These are phyloP conservation scores for Zosterops borbonicus DNA, from an alignment of 2,113 vertebrate genomes.

Conservation along the genomic window DNA sequence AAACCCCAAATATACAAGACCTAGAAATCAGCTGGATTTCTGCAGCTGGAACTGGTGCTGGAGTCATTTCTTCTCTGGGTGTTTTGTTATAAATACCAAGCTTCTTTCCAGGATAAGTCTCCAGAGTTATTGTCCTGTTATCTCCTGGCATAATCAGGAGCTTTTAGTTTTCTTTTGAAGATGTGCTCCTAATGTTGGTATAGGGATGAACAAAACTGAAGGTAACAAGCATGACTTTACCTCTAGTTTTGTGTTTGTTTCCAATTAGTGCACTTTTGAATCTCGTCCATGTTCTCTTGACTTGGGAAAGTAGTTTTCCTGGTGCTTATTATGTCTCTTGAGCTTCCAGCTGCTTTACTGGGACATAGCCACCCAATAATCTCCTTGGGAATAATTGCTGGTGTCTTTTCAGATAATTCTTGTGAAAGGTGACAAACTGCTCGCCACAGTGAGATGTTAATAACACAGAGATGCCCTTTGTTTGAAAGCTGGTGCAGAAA, in stretches of 20 bases:
- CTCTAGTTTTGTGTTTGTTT: background rate
- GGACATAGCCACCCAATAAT: constrained; percentile 67
- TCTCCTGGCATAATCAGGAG: background rate
- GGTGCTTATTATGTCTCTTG: background rate
- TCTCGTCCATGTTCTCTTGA: background rate
- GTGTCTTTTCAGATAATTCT: constrained; percentile 77
- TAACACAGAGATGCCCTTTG: constrained; percentile 68
- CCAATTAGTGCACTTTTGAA: background rate
- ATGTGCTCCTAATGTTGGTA: background rate
- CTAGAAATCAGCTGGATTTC: background rate
- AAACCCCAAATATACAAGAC: background rate
- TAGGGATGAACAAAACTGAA: background rate
- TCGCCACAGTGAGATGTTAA: constrained; percentile 72
- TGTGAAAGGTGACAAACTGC: constrained; percentile 74
- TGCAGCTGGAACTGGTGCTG: background rate
- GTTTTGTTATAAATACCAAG: background rate
- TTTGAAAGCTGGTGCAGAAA: constrained; percentile 66
- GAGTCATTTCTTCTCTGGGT: background rate
- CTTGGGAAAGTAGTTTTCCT: constrained; percentile 23
- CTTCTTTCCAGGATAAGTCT: background rate
- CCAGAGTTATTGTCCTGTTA: background rate
- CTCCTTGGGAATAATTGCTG: constrained; percentile 75
- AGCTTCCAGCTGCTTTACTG: constrained; percentile 42
- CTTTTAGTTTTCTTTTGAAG: background rate
- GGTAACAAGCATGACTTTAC: background rate